These are phyloP conservation scores for Xiphorhynchus elegans DNA, from an alignment of 2,113 vertebrate genomes.

Conservation along the genomic window DNA sequence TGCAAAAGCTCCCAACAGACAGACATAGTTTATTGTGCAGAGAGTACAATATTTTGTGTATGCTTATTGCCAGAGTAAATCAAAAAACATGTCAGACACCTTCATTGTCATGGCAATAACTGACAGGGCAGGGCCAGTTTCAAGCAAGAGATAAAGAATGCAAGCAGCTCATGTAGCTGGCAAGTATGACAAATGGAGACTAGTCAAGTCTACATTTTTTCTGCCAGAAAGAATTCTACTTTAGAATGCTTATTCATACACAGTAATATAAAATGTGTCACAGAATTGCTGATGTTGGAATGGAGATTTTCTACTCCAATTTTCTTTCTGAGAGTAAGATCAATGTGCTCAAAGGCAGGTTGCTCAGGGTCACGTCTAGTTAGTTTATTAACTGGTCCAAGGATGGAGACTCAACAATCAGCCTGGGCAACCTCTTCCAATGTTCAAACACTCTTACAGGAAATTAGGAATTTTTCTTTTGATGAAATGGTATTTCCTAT, in stretches of 20 bases:
- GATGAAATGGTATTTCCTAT: background rate
- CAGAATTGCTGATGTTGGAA: background rate
- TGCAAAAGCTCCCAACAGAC: background rate
- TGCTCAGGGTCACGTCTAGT: background rate
- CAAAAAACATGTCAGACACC: background rate
- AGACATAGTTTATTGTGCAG: background rate
- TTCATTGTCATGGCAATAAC: background rate
- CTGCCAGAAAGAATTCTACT: background rate
- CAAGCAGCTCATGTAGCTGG: background rate
- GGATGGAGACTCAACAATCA: background rate
- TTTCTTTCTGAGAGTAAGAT: background rate
- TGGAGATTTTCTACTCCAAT: background rate
- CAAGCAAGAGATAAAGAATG: background rate
- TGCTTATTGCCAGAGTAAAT: constrained; percentile 2
- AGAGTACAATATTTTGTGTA: background rate
- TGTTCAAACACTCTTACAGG: background rate
- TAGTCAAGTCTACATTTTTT: background rate
- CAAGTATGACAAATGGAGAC: background rate
- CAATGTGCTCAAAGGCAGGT: background rate
- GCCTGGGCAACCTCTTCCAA: background rate
- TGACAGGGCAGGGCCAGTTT: background rate
- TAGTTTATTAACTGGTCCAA: background rate
- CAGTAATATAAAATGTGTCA: background rate
- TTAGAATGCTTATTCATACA: background rate
- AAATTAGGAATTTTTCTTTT: background rate